These are phyloP conservation scores for Ianthella basta DNA, from an alignment of 37 sponge, comb jelly and placozoan genomes.

Conservation along the genomic window DNA sequence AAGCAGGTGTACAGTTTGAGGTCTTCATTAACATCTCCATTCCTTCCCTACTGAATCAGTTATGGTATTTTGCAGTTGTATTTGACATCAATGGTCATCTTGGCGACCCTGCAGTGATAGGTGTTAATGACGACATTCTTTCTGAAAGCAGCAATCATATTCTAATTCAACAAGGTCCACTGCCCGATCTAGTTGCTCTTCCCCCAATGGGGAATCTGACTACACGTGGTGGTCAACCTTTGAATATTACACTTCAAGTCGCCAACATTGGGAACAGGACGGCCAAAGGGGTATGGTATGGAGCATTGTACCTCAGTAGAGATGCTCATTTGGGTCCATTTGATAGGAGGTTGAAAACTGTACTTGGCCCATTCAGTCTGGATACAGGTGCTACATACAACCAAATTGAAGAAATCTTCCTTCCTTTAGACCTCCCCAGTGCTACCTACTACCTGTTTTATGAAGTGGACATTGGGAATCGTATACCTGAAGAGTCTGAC, in stretches of 20 bases:
- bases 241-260: not conserved
- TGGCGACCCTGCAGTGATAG: not conserved
- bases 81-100: conserved; percentile 28
- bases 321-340: conserved; percentile 39
- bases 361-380: not conserved
- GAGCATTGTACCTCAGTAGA: conserved; percentile 23
- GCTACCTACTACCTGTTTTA: conserved; percentile 33
- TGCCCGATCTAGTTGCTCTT: conserved; percentile 27
- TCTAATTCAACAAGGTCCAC: conserved; percentile 23
- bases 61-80: conserved; percentile 9
- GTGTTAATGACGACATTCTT: not conserved
- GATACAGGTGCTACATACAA: not conserved
- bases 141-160: not conserved
- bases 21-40: not conserved
- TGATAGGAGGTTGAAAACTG: conserved; percentile 34
- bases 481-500: conserved; percentile 22
- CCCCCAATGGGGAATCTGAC: not conserved
- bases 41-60: conserved; percentile 17
- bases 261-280: conserved; percentile 18
- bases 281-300: conserved; percentile 32
- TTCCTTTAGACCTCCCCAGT: conserved; percentile 40
- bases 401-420: conserved; percentile 17
- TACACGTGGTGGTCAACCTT: conserved; percentile 19
- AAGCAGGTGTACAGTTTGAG: not conserved
- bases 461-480: conserved; percentile 30